Evolutionary conservation across 2,113 vertebrate species (phyloP).

Genomic region (Oryzias woworae): DNA sequence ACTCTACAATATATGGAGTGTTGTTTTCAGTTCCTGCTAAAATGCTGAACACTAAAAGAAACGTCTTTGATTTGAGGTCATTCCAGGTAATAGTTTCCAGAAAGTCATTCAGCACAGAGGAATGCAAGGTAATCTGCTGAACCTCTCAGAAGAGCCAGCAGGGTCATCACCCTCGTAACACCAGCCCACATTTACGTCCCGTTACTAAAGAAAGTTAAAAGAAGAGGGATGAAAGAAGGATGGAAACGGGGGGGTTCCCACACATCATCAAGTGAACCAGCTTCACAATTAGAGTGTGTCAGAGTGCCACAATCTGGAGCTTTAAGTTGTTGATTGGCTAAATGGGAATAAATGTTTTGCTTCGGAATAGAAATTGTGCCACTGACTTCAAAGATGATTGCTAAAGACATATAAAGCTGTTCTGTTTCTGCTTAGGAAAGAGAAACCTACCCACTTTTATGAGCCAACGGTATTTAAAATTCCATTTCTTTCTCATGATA

Average conservation of each 20-base stretch:
- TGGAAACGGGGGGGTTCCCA: conserved; percentile 27
- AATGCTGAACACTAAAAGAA: conserved; percentile 56
- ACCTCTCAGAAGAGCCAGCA: conserved; percentile 39
- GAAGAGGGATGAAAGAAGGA: conserved; percentile 38
- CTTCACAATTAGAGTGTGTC: conserved; percentile 36
- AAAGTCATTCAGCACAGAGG: conserved; percentile 47
- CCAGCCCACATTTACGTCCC: conserved; percentile 45
- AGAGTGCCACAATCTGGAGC: conserved; percentile 33
- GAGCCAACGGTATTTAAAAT: conserved; percentile 34
- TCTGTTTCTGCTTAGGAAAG: not conserved
- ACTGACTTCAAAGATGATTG: conserved; percentile 6
- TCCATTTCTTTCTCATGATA: conserved; percentile 14
- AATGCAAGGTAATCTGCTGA: conserved; percentile 66
- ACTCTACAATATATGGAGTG: conserved; percentile 10
- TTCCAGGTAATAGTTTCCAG: conserved; percentile 77
- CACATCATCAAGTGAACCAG: conserved; percentile 46
- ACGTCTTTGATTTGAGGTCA: conserved; percentile 71
- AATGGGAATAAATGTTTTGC: conserved; percentile 29
- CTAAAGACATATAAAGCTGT: conserved; percentile 7
- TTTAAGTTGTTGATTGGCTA: conserved; percentile 19
- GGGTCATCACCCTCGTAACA: conserved; percentile 46
- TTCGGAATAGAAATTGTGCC: conserved; percentile 3
- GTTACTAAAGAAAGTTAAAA: conserved; percentile 30
- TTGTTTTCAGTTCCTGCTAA: conserved; percentile 35
- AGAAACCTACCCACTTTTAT: conserved; percentile 7